Conservation (phyloP, 2,797 vertebrate species). For the Lutjanus argentimaculatus region DNA sequence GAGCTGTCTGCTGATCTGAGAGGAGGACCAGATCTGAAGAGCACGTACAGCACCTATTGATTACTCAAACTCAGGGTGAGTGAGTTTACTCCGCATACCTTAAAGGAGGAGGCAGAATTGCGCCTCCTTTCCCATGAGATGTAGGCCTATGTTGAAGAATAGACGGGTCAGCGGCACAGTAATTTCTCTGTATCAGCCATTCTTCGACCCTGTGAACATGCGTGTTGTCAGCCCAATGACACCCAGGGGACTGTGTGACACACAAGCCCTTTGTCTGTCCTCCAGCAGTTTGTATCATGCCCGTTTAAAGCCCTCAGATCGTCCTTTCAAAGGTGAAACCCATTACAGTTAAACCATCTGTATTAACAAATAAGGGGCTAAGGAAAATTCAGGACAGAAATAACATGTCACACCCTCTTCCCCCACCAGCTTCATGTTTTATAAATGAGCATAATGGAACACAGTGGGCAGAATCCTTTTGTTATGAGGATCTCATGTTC, state of each 20-base stretch:
- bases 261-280: slow-evolving; percentile 15
- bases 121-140: slow-evolving; percentile 26
- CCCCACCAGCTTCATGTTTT: slow-evolving; percentile 46
- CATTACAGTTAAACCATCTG: not conserved
- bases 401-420: slow-evolving; percentile 29
- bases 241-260: slow-evolving; percentile 27
- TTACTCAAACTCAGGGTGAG: slow-evolving; percentile 70
- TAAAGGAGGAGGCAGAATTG: slow-evolving; percentile 48
- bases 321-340: not conserved
- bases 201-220: slow-evolving; percentile 31
- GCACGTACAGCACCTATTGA: slow-evolving; percentile 73
- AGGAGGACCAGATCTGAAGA: slow-evolving; percentile 50
- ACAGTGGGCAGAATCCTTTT: slow-evolving; percentile 38
- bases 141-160: slow-evolving; percentile 27
- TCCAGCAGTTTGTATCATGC: not conserved
- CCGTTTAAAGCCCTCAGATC: slow-evolving; percentile 1
- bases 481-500: slow-evolving; percentile 21
- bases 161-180: slow-evolving; percentile 34
- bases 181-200: slow-evolving; percentile 51
- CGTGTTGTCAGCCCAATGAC: slow-evolving; percentile 37
- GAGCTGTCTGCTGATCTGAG: slow-evolving; percentile 62
- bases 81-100: slow-evolving; percentile 67
- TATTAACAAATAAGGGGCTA: not conserved
- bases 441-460: slow-evolving; percentile 59
- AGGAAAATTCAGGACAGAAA: slow-evolving; percentile 25